A percentile compares a stretch with the other conserved stretches of the same genome.
phyloP scores from a whole-genome alignment of 2,888 invertebrate genomes.

The Ferrisia virgata region DNA sequence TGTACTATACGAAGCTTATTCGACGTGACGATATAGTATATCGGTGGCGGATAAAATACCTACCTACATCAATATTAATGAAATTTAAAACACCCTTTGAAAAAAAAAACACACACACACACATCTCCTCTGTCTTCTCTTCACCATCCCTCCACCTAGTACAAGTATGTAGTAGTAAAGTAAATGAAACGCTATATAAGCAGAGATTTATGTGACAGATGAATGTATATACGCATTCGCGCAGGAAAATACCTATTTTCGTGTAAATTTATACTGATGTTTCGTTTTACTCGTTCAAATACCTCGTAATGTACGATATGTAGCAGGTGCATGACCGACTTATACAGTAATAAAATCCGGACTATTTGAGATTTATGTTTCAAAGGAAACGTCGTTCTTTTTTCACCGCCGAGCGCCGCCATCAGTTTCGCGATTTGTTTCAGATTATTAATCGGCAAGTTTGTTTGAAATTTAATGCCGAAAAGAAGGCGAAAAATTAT shows the following conservation, averaged over 20 bases:
- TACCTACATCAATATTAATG: background rate
- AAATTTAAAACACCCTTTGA: background rate
- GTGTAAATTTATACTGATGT: slow-evolving; percentile 23
- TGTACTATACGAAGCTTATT: background rate
- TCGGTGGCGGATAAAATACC: background rate
- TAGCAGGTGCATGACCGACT: slow-evolving; percentile 16
- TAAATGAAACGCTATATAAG: background rate
- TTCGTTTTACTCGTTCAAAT: slow-evolving; percentile 13
- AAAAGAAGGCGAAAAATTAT: background rate
- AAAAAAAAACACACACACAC: background rate
- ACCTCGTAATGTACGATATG: slow-evolving; percentile 15
- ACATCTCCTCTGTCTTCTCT: background rate
- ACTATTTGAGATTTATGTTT: slow-evolving; percentile 14
- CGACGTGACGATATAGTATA: background rate
- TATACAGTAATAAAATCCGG: slow-evolving; percentile 10
- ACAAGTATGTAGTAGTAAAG: background rate
- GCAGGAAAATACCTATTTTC: background rate
- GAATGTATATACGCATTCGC: background rate
- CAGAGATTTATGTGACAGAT: background rate
- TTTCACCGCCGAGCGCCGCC: background rate
- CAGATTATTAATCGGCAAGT: background rate
- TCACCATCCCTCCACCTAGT: too few species aligned
- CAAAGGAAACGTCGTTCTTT: background rate
- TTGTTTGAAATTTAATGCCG: background rate
- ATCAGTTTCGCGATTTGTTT: background rate